These are phyloP conservation scores for Salpingus planirostris DNA, from an alignment of 2,888 invertebrate genomes.

Conservation along the genomic window DNA sequence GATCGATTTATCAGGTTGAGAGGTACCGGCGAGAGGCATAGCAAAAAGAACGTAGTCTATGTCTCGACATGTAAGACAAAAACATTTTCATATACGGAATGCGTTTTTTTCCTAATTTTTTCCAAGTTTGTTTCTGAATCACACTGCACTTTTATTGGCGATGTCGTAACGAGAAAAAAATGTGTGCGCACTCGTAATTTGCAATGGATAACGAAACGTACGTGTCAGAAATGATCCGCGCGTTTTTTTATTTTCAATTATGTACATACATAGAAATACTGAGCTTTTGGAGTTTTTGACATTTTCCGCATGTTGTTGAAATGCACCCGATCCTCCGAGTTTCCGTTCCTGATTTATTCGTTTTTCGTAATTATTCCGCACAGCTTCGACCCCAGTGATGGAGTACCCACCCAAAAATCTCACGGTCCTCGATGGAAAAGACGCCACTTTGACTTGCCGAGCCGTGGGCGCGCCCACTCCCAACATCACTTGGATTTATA, in stretches of 20 bases:
- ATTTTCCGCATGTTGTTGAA: too few species aligned
- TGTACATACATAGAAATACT: too few species aligned
- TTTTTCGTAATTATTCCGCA: conserved; percentile 17
- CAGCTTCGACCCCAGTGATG: conserved; percentile 85
- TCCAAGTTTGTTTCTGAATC: not conserved
- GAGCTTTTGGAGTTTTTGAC: too few species aligned
- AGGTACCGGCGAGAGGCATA: conserved; percentile 36
- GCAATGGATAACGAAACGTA: too few species aligned
- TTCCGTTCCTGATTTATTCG: conserved; percentile 1
- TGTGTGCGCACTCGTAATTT: conserved; percentile 79
- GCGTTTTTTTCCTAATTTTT: conserved; percentile 2
- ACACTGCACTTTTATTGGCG: conserved; percentile 76
- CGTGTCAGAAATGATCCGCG: too few species aligned
- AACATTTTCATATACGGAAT: conserved; percentile 10
- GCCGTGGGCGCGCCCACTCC: conserved; percentile 88
- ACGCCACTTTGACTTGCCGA: conserved; percentile 79
- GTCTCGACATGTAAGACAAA: conserved; percentile 37
- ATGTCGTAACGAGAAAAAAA: conserved; percentile 80
- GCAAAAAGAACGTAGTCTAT: conserved; percentile 38
- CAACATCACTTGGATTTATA: conserved; percentile 84
- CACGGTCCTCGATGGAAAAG: conserved; percentile 87
- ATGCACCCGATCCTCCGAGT: too few species aligned
- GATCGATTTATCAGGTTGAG: conserved; percentile 36
- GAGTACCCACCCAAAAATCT: conserved; percentile 74
- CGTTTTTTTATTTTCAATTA: too few species aligned